Conservation (phyloP, 2,113 vertebrate species). For the Saguinus imperator region DNA sequence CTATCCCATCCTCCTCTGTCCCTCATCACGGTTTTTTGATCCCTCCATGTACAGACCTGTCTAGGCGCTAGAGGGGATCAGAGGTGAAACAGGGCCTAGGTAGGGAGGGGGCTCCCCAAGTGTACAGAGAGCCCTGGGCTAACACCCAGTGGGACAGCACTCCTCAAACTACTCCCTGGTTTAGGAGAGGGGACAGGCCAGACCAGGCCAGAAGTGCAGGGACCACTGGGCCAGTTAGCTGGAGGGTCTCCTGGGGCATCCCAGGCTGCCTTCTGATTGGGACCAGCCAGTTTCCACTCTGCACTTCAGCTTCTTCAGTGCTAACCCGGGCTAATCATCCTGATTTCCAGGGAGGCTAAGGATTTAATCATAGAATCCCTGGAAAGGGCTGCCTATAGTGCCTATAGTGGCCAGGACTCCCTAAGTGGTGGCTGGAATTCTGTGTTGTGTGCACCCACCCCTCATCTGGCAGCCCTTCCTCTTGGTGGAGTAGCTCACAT, state of each 20-base stretch:
- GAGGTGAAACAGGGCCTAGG: not conserved
- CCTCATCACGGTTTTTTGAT: not conserved
- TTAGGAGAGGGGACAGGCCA: not conserved
- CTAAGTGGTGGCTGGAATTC: not conserved
- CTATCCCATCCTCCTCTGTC: not conserved
- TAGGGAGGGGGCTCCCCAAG: not conserved
- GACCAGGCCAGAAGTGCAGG: not conserved
- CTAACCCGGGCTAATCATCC: not conserved
- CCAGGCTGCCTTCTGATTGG: not conserved
- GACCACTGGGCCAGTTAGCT: not conserved
- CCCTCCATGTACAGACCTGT: not conserved
- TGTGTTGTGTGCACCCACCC: not conserved
- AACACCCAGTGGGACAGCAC: not conserved
- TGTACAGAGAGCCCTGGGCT: not conserved
- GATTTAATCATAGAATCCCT: not conserved
- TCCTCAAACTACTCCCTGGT: not conserved
- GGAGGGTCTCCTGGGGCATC: not conserved
- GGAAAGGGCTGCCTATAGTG: not conserved
- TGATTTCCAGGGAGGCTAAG: not conserved
- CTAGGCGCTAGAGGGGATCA: not conserved
- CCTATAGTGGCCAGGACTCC: not conserved
- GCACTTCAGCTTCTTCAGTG: not conserved
- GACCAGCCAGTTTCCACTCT: not conserved
- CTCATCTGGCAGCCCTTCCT: not conserved
- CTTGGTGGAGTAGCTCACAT: not conserved